Conservation (phyloP, 2,797 vertebrate species). For the Epinephelus coioides region DNA sequence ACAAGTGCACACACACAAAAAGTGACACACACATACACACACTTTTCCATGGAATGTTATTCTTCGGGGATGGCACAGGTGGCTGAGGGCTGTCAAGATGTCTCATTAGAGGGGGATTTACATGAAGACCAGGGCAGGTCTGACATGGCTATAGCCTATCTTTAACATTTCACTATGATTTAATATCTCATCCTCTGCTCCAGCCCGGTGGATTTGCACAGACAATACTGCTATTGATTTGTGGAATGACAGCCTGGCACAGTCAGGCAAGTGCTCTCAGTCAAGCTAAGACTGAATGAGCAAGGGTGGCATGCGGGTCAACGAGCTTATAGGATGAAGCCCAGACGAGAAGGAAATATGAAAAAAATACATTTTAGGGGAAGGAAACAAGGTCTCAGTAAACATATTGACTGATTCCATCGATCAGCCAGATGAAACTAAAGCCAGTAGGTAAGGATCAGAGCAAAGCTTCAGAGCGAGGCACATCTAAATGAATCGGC, state of each 20-base stretch:
- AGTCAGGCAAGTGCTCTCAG: conserved; percentile 56
- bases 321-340: conserved; percentile 71
- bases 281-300: conserved; percentile 65
- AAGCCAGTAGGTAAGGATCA: conserved; percentile 69
- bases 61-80: conserved; percentile 52
- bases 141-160: conserved; percentile 62
- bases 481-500: conserved; percentile 50
- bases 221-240: conserved; percentile 78
- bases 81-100: conserved; percentile 65
- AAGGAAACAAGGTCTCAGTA: conserved; percentile 73
- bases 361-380: conserved; percentile 56
- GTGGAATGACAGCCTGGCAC: conserved; percentile 65
- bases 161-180: conserved; percentile 75
- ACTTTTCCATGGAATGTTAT: conserved; percentile 32
- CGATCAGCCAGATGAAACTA: conserved; percentile 72
- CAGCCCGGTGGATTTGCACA: conserved; percentile 67
- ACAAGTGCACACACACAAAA: conserved; percentile 5
- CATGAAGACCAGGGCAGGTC: conserved; percentile 60
- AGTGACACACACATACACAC: neutral
- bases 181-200: conserved; percentile 69
- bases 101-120: conserved; percentile 82
- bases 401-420: conserved; percentile 79
- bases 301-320: conserved; percentile 62
- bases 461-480: conserved; percentile 34
- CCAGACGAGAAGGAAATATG: conserved; percentile 59